Conservation (phyloP, 2,888 invertebrate species). For the Macroteleia sp. region DNA sequence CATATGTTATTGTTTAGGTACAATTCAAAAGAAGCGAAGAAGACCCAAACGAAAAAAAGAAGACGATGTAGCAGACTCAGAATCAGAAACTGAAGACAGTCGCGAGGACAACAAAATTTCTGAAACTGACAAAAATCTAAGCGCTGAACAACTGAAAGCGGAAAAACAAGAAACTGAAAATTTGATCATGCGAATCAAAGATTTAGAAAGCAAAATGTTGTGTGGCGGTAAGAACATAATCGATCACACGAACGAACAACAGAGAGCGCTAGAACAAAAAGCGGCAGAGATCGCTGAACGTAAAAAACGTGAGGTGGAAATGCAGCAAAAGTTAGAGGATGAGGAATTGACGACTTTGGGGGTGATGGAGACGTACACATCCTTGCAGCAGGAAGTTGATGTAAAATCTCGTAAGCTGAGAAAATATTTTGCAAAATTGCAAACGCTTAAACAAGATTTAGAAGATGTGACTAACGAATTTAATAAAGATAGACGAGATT, state of each 20-base stretch:
- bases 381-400: conserved; percentile 98
- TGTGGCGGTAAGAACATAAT: conserved; percentile 97
- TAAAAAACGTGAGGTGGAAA: conserved; percentile 92
- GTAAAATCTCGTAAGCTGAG: conserved; percentile 97
- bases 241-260: conserved; percentile 97
- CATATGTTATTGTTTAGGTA: conserved; percentile 47
- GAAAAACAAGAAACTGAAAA: conserved; percentile 90
- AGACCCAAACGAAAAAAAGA: conserved; percentile 85
- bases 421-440: conserved; percentile 93
- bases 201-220: conserved; percentile 96
- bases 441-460: conserved; percentile 90
- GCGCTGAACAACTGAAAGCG: conserved; percentile 87
- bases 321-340: conserved; percentile 96
- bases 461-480: conserved; percentile 94
- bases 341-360: conserved; percentile 97
- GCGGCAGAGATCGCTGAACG: conserved; percentile 95
- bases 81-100: conserved; percentile 81
- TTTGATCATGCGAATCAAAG: conserved; percentile 90
- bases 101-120: conserved; percentile 77
- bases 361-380: conserved; percentile 95
- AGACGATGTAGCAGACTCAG: conserved; percentile 82
- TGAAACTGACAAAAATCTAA: conserved; percentile 85
- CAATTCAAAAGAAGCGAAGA: conserved; percentile 83
- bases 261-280: conserved; percentile 93
- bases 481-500: conserved; percentile 94